Evolutionary conservation across 2,888 invertebrate species (phyloP).

Genomic region (Sinentomon sp.): DNA sequence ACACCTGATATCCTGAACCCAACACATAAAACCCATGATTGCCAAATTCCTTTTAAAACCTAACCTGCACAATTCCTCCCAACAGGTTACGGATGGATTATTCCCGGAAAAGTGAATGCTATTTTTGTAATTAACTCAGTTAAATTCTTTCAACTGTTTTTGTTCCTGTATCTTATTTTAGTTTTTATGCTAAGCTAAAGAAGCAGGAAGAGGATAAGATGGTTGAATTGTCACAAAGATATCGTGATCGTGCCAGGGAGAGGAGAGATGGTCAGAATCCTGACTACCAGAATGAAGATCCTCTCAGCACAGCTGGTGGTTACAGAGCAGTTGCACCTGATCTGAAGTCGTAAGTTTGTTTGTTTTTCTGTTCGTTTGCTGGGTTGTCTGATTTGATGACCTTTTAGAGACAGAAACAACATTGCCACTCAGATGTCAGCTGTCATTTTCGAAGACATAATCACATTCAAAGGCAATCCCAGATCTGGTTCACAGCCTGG

Average conservation of each 20-base stretch:
- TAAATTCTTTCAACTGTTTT: too few species aligned
- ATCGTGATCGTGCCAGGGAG: conserved; percentile 70
- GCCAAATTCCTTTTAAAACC: background rate
- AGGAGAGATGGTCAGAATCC: conserved; percentile 56
- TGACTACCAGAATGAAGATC: conserved; percentile 54
- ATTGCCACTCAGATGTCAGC: too few species aligned
- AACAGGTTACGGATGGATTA: too few species aligned
- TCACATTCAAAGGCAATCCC: too few species aligned
- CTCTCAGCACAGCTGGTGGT: conserved; percentile 57
- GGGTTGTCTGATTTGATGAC: background rate
- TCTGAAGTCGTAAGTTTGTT: conserved; percentile 41
- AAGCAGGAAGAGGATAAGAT: conserved; percentile 85
- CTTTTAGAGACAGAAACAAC: background rate
- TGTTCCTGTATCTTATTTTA: conserved; percentile 10
- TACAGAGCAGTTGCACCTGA: conserved; percentile 90
- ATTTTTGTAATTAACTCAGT: too few species aligned
- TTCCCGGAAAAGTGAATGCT: too few species aligned
- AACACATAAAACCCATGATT: too few species aligned
- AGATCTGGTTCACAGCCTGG: too few species aligned
- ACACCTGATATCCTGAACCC: too few species aligned
- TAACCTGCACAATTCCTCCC: too few species aligned
- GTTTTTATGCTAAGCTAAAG: conserved; percentile 72
- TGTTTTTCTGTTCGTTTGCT: background rate
- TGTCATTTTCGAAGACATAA: too few species aligned
- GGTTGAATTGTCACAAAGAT: conserved; percentile 76